phyloP scores from a whole-genome alignment of 1,140 invertebrate species.

The Drosophila micromelanica region DNA sequence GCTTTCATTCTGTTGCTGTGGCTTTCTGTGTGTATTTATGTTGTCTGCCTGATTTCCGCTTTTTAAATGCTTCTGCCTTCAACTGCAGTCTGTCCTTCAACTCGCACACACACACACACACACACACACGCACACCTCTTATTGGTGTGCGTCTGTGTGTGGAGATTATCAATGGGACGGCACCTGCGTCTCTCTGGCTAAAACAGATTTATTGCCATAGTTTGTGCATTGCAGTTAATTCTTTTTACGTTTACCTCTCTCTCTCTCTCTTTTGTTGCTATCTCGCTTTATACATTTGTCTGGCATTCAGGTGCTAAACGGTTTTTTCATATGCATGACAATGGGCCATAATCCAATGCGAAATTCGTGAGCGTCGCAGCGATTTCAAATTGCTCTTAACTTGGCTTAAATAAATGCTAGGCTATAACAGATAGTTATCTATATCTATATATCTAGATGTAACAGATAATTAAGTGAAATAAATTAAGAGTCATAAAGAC shows the following conservation, averaged over 20 bases:
- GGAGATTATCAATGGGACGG: conserved; percentile 32
- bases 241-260: conserved; percentile 8
- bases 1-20: conserved; percentile 32
- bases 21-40: conserved; percentile 67
- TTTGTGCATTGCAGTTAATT: conserved; percentile 58
- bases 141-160: conserved; percentile 12
- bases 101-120: conserved; percentile 4
- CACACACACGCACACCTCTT: conserved; percentile 10
- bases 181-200: conserved; percentile 24
- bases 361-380: conserved; percentile 24
- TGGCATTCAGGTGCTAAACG: conserved; percentile 60
- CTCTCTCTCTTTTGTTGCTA: not conserved
- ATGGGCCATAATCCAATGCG: conserved; percentile 27
- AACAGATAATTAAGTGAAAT: no score
- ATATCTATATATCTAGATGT: not conserved
- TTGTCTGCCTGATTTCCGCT: conserved; percentile 79
- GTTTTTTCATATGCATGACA: conserved; percentile 48
- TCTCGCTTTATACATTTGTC: conserved; percentile 5
- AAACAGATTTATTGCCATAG: conserved; percentile 67
- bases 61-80: conserved; percentile 72
- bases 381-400: conserved; percentile 1
- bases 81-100: conserved; percentile 56
- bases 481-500: no score
- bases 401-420: not conserved
- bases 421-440: not conserved